Evolutionary conservation across 2,888 invertebrate genomes (phyloP), one percentile per base, ranked within the genome.

Genomic region (Hipparchia semele): DNA sequence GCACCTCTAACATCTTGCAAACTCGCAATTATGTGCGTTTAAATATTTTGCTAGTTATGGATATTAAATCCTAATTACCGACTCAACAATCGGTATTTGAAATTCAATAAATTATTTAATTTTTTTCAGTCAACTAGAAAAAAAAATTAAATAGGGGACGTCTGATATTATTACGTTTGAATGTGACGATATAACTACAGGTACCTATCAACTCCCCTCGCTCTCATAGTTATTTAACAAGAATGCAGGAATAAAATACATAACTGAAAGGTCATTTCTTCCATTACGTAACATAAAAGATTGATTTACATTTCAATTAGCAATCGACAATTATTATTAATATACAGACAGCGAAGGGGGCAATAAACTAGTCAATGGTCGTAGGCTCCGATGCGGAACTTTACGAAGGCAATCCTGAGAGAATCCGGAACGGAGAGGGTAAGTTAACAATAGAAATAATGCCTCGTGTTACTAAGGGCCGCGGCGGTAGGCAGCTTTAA

Each of bases 381-480:
- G 71, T 59, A 70, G 54, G 72, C 74, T 73, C 68, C 75, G 73
- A 74, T 65, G 79, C 79, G 75, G 76, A 79, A 79, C 79, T 77
- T 79, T 77, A 79, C 81, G 79, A 80, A 81, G 79, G 83, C 85
- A 87, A 89, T 89, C 87, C 86, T 86, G 80, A 87, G 89, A 86
- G 90, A 92, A 90, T 91, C 92, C 90, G 91, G 90, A 91, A 91
- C 86, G 85, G 81, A 82, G 80, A 82, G 82, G 68, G 74, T 39
- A 60, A 70, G 13, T 51, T 53, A 72, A 72, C 49, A 68, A 66
- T 71, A 51, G 71, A 60, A 51, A 73, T 70, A 70, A 70, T 73
- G 53, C 51, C 10, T 70, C 70, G 70, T 75, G 65, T 62, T 73
- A 70, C 70, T 72, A 71, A 68, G 68, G 62, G 54, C 51, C n/a